A percentile compares a stretch with the other conserved stretches of the same genome.
Evolutionary conservation across 2,797 vertebrate species (phyloP).

Genomic region (Lepilemur septentrionalis): DNA sequence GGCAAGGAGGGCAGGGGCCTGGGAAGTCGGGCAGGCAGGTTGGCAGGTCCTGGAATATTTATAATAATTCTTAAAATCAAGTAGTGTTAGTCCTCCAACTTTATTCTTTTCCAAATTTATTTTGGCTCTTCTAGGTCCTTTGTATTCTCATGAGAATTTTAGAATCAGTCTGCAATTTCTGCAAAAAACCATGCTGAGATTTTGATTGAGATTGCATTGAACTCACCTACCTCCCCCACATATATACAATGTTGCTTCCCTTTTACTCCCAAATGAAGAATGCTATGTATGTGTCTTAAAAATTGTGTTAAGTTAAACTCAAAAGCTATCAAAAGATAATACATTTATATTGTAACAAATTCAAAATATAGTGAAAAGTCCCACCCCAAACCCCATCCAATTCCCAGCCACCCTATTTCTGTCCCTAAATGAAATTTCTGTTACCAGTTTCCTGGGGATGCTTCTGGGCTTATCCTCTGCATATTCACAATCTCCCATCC

Average conservation of each 20-base stretch:
- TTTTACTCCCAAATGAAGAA: neutral
- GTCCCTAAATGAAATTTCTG: neutral
- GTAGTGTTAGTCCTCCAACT: neutral
- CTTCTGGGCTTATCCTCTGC: neutral
- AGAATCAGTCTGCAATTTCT: neutral
- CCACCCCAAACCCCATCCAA: neutral
- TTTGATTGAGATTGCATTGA: neutral
- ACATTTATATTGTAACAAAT: neutral
- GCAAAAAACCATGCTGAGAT: neutral
- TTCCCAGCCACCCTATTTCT: neutral
- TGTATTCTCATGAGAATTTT: neutral
- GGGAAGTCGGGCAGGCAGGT: neutral
- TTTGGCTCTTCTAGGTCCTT: neutral
- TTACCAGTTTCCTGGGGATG: neutral
- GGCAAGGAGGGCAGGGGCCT: fast-evolving
- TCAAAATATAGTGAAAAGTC: neutral
- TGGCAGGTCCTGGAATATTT: neutral
- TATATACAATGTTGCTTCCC: neutral
- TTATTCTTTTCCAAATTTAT: neutral
- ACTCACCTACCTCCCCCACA: neutral
- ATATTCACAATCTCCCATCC: too few species aligned
- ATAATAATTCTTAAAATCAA: neutral
- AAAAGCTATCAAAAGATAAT: neutral
- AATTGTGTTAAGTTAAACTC: neutral
- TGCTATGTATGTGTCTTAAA: neutral